These are phyloP conservation scores for Acronicta aceris DNA, from an alignment of 2,888 invertebrate genomes.

Conservation along the genomic window DNA sequence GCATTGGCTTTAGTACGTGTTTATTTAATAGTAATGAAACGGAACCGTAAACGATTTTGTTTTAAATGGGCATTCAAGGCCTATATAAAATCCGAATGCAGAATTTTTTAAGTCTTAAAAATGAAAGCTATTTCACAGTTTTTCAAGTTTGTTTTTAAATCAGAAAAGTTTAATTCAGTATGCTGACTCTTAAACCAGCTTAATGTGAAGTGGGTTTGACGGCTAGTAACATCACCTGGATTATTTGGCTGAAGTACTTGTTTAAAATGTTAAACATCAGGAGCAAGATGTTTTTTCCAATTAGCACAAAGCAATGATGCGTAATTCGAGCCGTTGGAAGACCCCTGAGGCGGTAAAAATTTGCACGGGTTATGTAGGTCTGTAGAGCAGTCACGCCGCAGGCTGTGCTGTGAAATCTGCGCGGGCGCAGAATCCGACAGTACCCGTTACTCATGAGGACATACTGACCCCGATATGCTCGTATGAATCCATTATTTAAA, in stretches of 20 bases:
- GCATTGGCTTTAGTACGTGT: slow-evolving; percentile 5
- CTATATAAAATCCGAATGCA: not conserved
- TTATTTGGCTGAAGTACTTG: slow-evolving; percentile 17
- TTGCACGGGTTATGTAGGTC: slow-evolving; percentile 72
- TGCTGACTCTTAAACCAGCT: slow-evolving; percentile 14
- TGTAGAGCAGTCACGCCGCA: slow-evolving; percentile 62
- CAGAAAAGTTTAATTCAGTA: slow-evolving; percentile 1
- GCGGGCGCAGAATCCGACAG: slow-evolving; percentile 75
- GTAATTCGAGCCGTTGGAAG: slow-evolving; percentile 62
- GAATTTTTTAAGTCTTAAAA: not conserved
- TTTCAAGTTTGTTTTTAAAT: too few species aligned
- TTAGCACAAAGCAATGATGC: slow-evolving; percentile 65
- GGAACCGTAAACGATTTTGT: too few species aligned
- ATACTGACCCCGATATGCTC: slow-evolving; percentile 81
- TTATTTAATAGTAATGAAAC: not conserved
- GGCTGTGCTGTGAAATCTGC: slow-evolving; percentile 47
- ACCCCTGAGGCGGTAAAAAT: slow-evolving; percentile 65
- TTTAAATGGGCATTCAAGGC: too few species aligned
- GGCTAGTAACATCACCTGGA: slow-evolving; percentile 12
- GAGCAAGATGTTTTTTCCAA: slow-evolving; percentile 62
- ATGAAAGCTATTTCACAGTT: too few species aligned
- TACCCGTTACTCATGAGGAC: slow-evolving; percentile 76
- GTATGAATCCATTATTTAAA: slow-evolving; percentile 68
- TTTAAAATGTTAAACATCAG: slow-evolving; percentile 33
- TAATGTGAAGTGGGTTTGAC: slow-evolving; percentile 22